Percentiles rank a stretch among this genome's conserved stretches.
phyloP scores from a whole-genome alignment of 2,888 invertebrate genomes.

The Pegoplata infirma region DNA sequence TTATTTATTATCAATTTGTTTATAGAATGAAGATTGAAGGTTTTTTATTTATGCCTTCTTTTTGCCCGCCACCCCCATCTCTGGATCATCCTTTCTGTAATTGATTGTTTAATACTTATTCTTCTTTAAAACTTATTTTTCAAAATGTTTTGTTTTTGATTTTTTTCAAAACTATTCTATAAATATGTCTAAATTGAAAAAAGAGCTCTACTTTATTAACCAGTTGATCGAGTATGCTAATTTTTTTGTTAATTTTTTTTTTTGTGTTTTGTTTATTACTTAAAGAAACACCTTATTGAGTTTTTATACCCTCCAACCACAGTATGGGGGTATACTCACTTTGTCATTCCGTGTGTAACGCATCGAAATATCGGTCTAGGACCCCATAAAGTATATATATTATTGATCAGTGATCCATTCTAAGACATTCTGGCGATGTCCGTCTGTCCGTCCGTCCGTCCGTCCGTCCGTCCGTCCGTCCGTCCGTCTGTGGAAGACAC shows the following conservation, averaged over 20 bases:
- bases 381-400: too few species aligned
- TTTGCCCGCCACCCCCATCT: not conserved
- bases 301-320: too few species aligned
- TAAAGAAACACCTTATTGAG: constrained; percentile 3
- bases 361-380: too few species aligned
- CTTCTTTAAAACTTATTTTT: not conserved
- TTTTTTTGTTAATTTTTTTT: constrained; percentile 10
- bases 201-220: constrained; percentile 27
- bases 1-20: constrained; percentile 42
- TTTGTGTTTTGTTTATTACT: constrained; percentile 23
- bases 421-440: too few species aligned
- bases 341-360: too few species aligned
- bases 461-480: too few species aligned
- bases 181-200: not conserved
- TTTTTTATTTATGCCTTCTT: too few species aligned
- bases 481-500: too few species aligned
- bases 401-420: too few species aligned
- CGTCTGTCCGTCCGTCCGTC: too few species aligned
- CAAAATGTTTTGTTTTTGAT: not conserved
- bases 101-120: not conserved
- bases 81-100: not conserved
- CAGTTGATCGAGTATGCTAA: constrained; percentile 42
- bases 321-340: constrained; percentile 3
- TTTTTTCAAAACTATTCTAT: not conserved
- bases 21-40: constrained; percentile 40